A percentile compares a stretch with the other conserved stretches of the same genome.
Conservation (phyloP, 1,140 invertebrate species). For the Trichoplusia ni region DNA sequence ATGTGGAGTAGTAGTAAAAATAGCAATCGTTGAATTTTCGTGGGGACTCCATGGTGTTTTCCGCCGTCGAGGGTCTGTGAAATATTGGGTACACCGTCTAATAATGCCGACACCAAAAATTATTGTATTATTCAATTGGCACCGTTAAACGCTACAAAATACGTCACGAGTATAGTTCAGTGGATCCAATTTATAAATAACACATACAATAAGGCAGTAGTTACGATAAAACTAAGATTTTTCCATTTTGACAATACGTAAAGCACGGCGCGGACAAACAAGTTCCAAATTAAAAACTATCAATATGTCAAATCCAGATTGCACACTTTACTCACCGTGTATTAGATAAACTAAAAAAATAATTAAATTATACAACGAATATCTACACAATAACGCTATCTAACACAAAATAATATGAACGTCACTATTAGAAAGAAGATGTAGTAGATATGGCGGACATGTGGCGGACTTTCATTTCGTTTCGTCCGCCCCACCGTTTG, state of each 20-base stretch:
- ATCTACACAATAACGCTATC: constrained; percentile 69
- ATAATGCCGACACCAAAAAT: constrained; percentile 40
- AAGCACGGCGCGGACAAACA: constrained; percentile 64
- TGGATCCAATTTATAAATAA: constrained; percentile 30
- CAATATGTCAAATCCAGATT: constrained; percentile 39
- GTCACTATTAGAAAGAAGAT: constrained; percentile 76
- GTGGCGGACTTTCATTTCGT: constrained; percentile 76
- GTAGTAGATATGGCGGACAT: constrained; percentile 79
- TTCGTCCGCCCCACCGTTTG: constrained; percentile 46
- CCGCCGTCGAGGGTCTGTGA: constrained; percentile 61
- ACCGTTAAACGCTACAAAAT: constrained; percentile 36
- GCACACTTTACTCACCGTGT: constrained; percentile 64
- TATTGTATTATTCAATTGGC: constrained; percentile 24
- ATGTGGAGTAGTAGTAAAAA: constrained; percentile 92
- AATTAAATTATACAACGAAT: constrained; percentile 75
- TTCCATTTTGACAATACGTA: constrained; percentile 69
- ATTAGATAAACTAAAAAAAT: constrained; percentile 66
- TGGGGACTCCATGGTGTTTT: constrained; percentile 81
- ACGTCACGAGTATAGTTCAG: constrained; percentile 22
- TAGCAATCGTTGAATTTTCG: constrained; percentile 90
- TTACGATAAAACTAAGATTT: constrained; percentile 54
- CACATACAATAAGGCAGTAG: constrained; percentile 36
- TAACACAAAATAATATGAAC: constrained; percentile 75
- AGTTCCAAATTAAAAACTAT: constrained; percentile 54
- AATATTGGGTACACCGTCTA: constrained; percentile 38